Conservation (phyloP, 2,888 invertebrate genomes). For the Troides oblongomaculatus region DNA sequence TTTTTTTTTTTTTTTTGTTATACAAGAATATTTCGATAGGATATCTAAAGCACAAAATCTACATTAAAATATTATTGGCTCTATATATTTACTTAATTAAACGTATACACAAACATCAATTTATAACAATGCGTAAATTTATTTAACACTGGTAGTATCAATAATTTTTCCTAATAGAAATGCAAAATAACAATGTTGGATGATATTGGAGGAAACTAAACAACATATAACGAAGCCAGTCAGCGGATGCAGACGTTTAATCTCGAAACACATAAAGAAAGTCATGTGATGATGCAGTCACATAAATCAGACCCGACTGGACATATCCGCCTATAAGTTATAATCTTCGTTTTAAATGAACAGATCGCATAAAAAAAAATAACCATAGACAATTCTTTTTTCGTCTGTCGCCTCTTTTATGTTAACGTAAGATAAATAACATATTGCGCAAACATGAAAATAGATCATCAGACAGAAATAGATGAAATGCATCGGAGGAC, state of each 20-base stretch:
- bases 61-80: too few species aligned
- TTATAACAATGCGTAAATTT: too few species aligned
- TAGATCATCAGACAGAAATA: conserved; percentile 20
- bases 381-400: background rate
- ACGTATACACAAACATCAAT: too few species aligned
- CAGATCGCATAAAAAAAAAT: too few species aligned
- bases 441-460: conserved; percentile 18
- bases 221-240: conserved; percentile 2
- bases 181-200: too few species aligned
- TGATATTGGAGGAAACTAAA: too few species aligned
- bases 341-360: background rate
- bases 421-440: conserved; percentile 4
- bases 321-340: conserved; percentile 18
- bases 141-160: too few species aligned
- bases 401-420: background rate
- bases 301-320: conserved; percentile 22
- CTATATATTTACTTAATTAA: too few species aligned
- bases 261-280: conserved; percentile 29
- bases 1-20: too few species aligned
- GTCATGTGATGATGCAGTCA: conserved; percentile 22
- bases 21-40: too few species aligned
- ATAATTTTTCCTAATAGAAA: too few species aligned
- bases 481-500: conserved; percentile 22
- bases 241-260: conserved; percentile 26
- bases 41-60: too few species aligned